phyloP scores from a whole-genome alignment of 2,113 vertebrate genomes.

The Semnornis frantzii region DNA sequence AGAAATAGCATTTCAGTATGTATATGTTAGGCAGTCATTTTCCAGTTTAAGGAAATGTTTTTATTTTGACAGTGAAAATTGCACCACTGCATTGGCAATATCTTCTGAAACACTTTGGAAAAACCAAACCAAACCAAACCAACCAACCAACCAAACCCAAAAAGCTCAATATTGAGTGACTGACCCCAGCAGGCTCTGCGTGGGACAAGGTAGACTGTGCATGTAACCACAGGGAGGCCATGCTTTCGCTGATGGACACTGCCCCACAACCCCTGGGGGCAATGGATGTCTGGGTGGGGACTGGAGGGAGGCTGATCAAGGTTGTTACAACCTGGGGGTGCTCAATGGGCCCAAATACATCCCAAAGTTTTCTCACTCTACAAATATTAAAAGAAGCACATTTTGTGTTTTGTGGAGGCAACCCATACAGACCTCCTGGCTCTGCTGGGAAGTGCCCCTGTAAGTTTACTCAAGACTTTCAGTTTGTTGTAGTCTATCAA shows the following conservation, averaged over 20 bases:
- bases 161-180: neutral
- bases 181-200: neutral
- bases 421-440: neutral
- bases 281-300: neutral
- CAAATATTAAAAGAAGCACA: neutral
- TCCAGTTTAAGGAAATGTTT: neutral
- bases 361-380: neutral
- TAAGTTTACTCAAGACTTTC: neutral
- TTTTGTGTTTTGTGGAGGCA: neutral
- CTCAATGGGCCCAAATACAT: neutral
- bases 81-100: neutral
- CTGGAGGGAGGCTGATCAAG: accelerated
- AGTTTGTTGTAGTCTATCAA: neutral
- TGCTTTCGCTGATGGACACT: neutral
- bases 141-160: neutral
- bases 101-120: neutral
- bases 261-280: accelerated
- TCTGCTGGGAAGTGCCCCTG: neutral
- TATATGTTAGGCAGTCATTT: neutral
- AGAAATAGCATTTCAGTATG: neutral
- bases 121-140: no score
- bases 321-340: neutral
- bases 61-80: neutral
- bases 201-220: neutral
- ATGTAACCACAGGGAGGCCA: no score